Base-by-base conservation (phyloP, 2,113 vertebrate species). In the Irena cyanogastra region DNA sequence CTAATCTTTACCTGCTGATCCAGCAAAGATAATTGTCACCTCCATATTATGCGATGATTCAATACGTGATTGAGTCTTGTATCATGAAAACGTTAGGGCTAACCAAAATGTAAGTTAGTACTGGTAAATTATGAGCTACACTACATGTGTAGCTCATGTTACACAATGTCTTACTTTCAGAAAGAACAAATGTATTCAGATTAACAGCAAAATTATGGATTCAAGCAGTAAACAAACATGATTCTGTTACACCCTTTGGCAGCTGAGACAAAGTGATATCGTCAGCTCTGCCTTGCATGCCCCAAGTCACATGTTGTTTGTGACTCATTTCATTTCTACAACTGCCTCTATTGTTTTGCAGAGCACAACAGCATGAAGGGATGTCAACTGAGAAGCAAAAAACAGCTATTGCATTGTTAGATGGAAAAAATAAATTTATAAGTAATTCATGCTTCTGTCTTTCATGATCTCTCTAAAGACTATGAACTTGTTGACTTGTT, bases 281-380 rank as follows among this genome's bases (percentile, higher is more conserved):
- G 35, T 95, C 84, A 95, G 81, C 83, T 95, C 71, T 94, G 89
- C 53, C 75, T 92, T 83, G 31, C 63, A 68, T 86, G 78, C 22
- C 41, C 31, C 15, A 57, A 95, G 78, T 92, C 95, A 96, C 37
- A 16, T 89, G 97, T 44, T 83, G 53, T 82, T 94, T 89, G 53
- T 94, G 94, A 96, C 80, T 96, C 83, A 96, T 88, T 85, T 90
- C 2, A 24, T 74, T 87, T 95, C 76, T 95, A 95, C 88, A 95
- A 92, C 90, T 92, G 86, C 28, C 30, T 93, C 54, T 81, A 91
- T 89, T 96, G 89, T 95, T 92, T 77, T 83, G 42, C 30, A 75
- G 82, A 82, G 24, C 35, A 71, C 59, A 91, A 86, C 80, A 47
- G 42, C 53, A 60, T 44, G n/a, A 93, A 65, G 61, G 20, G 71